These are phyloP conservation scores for Prunella himalayana DNA, from an alignment of 2,113 vertebrate genomes.

Conservation along the genomic window DNA sequence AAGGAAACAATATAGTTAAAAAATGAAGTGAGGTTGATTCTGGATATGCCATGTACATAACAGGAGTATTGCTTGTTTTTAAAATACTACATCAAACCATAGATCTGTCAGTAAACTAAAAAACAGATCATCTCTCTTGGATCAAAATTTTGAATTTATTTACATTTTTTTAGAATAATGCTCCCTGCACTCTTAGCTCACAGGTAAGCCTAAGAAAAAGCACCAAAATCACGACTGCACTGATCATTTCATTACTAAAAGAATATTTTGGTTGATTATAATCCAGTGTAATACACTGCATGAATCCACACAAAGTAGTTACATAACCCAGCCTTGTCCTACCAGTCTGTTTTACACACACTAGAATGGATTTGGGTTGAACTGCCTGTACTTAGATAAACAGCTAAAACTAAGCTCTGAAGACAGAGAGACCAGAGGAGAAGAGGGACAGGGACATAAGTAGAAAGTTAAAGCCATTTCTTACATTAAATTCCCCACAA, in stretches of 20 bases:
- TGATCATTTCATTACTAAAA: background rate
- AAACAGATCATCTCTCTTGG: background rate
- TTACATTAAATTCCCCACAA: background rate
- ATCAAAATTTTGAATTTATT: background rate
- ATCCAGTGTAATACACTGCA: background rate
- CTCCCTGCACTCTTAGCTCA: background rate
- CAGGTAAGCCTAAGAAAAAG: background rate
- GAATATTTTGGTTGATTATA: background rate
- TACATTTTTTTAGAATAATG: background rate
- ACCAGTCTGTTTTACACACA: background rate
- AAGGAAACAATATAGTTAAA: background rate
- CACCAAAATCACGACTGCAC: background rate
- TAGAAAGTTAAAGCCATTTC: background rate
- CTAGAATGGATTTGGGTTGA: background rate
- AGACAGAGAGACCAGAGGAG: background rate
- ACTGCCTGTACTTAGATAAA: background rate
- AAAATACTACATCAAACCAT: background rate
- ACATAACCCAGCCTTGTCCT: background rate
- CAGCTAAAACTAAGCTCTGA: background rate
- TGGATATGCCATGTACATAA: background rate
- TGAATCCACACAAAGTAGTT: background rate
- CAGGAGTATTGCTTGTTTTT: background rate
- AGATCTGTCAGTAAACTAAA: background rate
- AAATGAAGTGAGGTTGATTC: background rate
- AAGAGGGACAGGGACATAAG: background rate